Base-by-base conservation (phyloP, 2,113 vertebrate species). In the Embiotoca jacksoni region DNA sequence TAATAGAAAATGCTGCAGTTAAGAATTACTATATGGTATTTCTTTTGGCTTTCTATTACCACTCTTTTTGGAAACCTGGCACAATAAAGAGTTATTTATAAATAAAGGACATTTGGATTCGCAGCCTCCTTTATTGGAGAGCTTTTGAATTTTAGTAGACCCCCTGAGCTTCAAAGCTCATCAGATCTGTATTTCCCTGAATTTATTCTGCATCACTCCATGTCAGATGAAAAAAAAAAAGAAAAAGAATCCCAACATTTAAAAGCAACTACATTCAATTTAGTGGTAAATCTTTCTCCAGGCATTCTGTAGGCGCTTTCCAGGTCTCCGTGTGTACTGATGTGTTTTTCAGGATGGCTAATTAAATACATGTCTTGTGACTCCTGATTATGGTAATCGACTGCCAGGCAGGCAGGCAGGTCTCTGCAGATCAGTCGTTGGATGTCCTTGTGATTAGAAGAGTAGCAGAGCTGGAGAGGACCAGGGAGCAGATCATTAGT, bases 391-490 rank as follows among this genome's bases (percentile, higher is more conserved):
- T 92, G 92, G 75, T 90, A 90, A 92, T 92, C 46, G 54, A 74
- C 63, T 77, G 80, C 74, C 86, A 72, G 52, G 76, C 72, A 63
- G 63, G 68, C 53, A 8, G 50, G 73, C 83, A 7, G 49, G 72
- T 85, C 86, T 64, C 84, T 58, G 68, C 56, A 84, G 82, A 84
- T 76, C 76, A 77, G 78, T 70, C 71, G 55, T 75, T 72, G 83
- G 85, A 88, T 84, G 83, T 93, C 91, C 92, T 93, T 89, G 91
- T 88, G 90, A 92, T 91, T 88, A 87, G 65, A 85, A 80, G 64
- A 70, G 74, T 64, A 64, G 80, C 69, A 57, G 85, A 56, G 61
- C 72, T 39, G 66, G 23, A 72, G 52, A 75, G 64, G n/a, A 60
- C 64, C 69, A 61, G 71, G 80, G 78, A 83, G 67, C 55, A 68